Evolutionary conservation across 2,113 vertebrate genomes (phyloP), one percentile per base, ranked within the genome.

Genomic region (Lampris megalopsis): DNA sequence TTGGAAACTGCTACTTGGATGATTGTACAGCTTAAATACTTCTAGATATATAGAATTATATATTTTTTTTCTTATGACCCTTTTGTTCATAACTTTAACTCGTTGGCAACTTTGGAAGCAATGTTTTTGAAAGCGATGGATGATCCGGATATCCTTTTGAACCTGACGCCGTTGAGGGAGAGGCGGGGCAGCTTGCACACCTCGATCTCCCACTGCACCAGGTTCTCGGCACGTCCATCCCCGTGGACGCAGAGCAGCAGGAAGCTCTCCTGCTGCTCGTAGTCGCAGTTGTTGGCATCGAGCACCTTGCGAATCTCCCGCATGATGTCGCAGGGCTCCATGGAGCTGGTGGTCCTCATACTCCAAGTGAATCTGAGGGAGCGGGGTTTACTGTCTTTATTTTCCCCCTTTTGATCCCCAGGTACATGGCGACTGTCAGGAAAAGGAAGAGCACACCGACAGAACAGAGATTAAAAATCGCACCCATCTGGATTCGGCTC

Each of bases 101-200:
- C 98, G 89, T 98, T 97, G 96, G 98, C 95, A 92, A 99, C 97
- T 96, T 99, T 99, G 94, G 97, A 99, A 95, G 98, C 98, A 93
- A 99, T 98, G 93, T 99, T 98, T 93, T 99, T 99, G 94, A 99
- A 99, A 93, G 98, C 97, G 91, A 99, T 99, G 89, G 98, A 99
- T 85, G 97, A 98, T 88, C 98, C 98, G 24, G 97, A 97, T 93
- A 99, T 99, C 94, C 98, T 93, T 90, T 99, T 99, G 90, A 99
- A 99, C 71, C 98, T 94, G 83, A 99, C 98, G 75, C 98, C 98
- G 0, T 99, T 99, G 88, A 99, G 97, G 49, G 98, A 99, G 88
- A 99, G 98, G 75, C 98, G 96, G 66, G 98, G 98, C 89, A 99
- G 94, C 91, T 99, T 99, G 95, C 98, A 99, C 68, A 99, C 98